Evolutionary conservation across 1,140 invertebrate species (phyloP), one percentile per base, ranked within the genome.

Genomic region (Saxidomus purpurata): DNA sequence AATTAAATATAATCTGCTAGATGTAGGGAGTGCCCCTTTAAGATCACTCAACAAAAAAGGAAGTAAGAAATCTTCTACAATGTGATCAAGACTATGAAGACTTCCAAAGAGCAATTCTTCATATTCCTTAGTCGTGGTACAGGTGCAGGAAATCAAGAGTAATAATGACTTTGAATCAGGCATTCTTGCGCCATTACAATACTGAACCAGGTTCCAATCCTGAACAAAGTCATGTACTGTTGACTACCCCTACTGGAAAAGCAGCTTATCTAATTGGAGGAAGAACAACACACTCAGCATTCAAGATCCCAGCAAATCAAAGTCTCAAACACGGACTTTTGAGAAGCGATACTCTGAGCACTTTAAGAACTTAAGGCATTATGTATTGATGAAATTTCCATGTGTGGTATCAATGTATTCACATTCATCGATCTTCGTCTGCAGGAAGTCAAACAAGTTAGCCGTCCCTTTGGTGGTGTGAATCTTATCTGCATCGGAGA

Each of bases 381-480:
- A n/a, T 85, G 91, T 28, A 92, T 92, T 49, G 90, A 91, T 86
- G 91, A 92, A 77, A 63, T 91, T 15, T 90, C 84, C 6, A 92
- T 91, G 91, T 84, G 83, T 81, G 90, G 91, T 59, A 69, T 31
- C 11, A 77, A 77, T 49, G 82, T 91, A 85, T 82, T 92, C n/a
- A 55, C 31, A 17, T 92, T 86, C 52, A 77, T 92, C 76, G 19
- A 91, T 79, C n/a, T 86, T 61, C n/a, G 88, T 28, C 59, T 92
- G 17, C 74, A 90, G 69, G 59, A 92, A 74, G 55, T 92, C 19
- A 92, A 67, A 81, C 84, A 81, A 25, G 17, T 17, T 2, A 43
- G 49, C 28, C 80, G 28, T 59, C 71, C 76, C 61, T 92, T 91
- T 90, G 92, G 90, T 74, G 81, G 90, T 61, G 61, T 92, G 13